Percentiles rank a stretch among this genome's conserved stretches.
Evolutionary conservation across 1,140 invertebrate species (phyloP).

Genomic region (Melipona quadrifasciata): DNA sequence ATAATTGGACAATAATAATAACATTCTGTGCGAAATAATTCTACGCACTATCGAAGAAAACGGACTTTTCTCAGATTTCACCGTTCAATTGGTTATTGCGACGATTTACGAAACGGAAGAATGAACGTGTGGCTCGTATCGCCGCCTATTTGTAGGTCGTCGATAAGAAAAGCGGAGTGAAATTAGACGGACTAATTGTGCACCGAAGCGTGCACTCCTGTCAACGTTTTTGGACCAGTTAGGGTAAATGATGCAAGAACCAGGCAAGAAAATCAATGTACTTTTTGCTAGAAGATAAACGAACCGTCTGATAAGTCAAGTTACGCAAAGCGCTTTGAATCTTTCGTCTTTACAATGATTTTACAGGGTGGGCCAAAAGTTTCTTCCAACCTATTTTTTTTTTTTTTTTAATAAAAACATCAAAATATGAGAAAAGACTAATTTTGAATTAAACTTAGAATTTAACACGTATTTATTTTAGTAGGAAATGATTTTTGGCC

Average conservation of each 20-base stretch:
- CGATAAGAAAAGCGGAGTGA: constrained; percentile 1
- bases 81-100: background rate
- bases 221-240: background rate
- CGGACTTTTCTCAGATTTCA: background rate
- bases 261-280: background rate
- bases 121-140: background rate
- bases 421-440: too few species aligned
- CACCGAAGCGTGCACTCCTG: background rate
- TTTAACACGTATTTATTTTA: too few species aligned
- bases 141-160: background rate
- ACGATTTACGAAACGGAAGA: background rate
- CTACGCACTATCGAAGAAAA: background rate
- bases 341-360: too few species aligned
- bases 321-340: background rate
- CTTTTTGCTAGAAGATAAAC: background rate
- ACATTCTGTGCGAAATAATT: background rate
- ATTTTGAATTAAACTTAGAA: too few species aligned
- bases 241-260: background rate
- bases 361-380: too few species aligned
- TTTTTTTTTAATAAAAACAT: too few species aligned
- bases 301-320: background rate
- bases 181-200: background rate
- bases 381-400: too few species aligned
- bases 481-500: too few species aligned
- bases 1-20: too few species aligned